Base-by-base conservation (phyloP, 2,113 vertebrate genomes). In the Heterochromis multidens region DNA sequence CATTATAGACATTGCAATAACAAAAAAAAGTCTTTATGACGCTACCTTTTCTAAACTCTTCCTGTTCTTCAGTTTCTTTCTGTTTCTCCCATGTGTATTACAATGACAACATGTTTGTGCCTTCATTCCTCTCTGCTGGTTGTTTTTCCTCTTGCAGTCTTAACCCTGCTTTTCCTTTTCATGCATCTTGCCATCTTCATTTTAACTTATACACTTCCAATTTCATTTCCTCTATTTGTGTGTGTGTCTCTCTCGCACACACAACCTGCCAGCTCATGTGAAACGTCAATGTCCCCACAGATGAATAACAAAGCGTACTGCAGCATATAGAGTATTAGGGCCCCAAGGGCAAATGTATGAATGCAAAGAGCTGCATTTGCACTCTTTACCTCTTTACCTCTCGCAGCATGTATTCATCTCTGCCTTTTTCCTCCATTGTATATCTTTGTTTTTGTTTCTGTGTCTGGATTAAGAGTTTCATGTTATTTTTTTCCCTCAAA, bases 221-320 rank as follows among this genome's bases (percentile, higher is more conserved):
- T 72, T 86, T 82, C 7, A 79, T 52, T 67, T 84, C 35, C 43
- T 59, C 46, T 72, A 17, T 70, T 11, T 49, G 17, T 78, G 3
- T 80, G n/a, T 79, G 25, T 78, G 11, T 40, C 27, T 61, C 33
- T 63, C 49, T 33, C 25, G 40, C 57, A 60, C 62, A 80, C 63
- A 52, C 62, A 46, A 88, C 79, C 70, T 89, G 85, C 86, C 43
- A 79, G 77, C 86, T 91, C 84, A 92, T 87, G 82, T 91, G 78
- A 94, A 91, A 90, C 90, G 90, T 88, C 89, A 88, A 79, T 88
- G 82, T 91, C 90, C 86, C 85, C 62, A 85, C 67, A 91, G 91
- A 93, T 89, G 88, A 92, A 85, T 91, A 88, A 81, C 90, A 91
- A 91, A 91, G 88, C 80, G 33, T 65, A 76, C 81, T 91, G 86